Conservation (phyloP, 2,888 invertebrate genomes). For the Meiosimyza platycephala region DNA sequence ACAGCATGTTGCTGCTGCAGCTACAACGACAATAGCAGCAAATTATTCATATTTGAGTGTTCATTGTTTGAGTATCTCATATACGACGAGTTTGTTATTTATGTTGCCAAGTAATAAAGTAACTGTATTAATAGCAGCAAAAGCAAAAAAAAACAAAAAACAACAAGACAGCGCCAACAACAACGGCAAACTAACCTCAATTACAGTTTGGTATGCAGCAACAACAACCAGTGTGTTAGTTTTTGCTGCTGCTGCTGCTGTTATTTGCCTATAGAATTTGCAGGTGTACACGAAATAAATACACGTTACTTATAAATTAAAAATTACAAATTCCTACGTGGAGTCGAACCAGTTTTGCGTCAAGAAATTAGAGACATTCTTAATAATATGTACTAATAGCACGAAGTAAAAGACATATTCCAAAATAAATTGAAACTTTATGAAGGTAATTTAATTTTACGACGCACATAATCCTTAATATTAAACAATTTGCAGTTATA, state of each 20-base stretch:
- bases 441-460: too few species aligned
- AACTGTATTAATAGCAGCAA: too few species aligned
- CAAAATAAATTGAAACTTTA: too few species aligned
- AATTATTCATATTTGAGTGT: neutral
- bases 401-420: neutral
- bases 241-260: neutral
- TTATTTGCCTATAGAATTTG: neutral
- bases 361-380: constrained; percentile 35
- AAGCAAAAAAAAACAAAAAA: neutral
- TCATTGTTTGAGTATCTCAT: neutral
- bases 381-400: constrained; percentile 45
- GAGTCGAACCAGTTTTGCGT: too few species aligned
- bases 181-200: constrained; percentile 32
- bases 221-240: neutral
- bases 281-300: neutral
- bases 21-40: neutral
- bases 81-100: neutral
- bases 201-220: constrained; percentile 27
- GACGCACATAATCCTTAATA: too few species aligned
- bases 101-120: neutral
- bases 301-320: neutral
- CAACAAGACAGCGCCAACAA: constrained; percentile 3
- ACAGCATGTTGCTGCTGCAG: neutral
- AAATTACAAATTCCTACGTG: too few species aligned
- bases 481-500: too few species aligned